A percentile compares a stretch with the other conserved stretches of the same genome.
Conservation (phyloP, 2,888 invertebrate genomes). For the Himalopsyche anomala region DNA sequence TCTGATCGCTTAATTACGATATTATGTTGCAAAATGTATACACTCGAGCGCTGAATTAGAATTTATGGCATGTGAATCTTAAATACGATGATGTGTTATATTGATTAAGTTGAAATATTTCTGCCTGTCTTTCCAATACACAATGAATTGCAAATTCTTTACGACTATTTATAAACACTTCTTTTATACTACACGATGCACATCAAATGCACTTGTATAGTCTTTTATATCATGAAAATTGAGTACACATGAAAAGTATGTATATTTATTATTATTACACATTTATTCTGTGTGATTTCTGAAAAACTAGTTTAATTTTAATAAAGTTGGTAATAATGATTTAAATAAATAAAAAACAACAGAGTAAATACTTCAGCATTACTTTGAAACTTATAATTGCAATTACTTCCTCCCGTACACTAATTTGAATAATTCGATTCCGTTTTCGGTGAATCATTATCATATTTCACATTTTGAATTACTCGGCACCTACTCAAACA, state of each 20-base stretch:
- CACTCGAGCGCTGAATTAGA: too few species aligned
- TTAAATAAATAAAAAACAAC: background rate
- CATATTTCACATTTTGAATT: background rate
- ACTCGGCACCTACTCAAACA: background rate
- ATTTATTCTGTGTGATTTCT: too few species aligned
- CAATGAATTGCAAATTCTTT: too few species aligned
- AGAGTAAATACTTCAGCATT: background rate
- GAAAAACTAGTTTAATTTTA: background rate
- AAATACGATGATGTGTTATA: too few species aligned
- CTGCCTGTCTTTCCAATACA: too few species aligned
- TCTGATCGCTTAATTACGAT: too few species aligned
- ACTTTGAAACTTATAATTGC: background rate
- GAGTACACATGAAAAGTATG: background rate
- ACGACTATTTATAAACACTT: too few species aligned
- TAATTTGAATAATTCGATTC: conserved; percentile 4
- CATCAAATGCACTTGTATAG: background rate
- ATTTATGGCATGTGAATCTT: too few species aligned
- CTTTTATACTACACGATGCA: too few species aligned
- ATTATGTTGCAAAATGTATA: too few species aligned
- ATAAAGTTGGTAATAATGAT: background rate
- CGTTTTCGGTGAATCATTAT: background rate
- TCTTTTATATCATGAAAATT: background rate
- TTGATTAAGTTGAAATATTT: too few species aligned
- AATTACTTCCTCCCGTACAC: background rate
- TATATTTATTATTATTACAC: background rate